Base-by-base conservation (phyloP, 1,140 invertebrate genomes). In the Drosophila asahinai region DNA sequence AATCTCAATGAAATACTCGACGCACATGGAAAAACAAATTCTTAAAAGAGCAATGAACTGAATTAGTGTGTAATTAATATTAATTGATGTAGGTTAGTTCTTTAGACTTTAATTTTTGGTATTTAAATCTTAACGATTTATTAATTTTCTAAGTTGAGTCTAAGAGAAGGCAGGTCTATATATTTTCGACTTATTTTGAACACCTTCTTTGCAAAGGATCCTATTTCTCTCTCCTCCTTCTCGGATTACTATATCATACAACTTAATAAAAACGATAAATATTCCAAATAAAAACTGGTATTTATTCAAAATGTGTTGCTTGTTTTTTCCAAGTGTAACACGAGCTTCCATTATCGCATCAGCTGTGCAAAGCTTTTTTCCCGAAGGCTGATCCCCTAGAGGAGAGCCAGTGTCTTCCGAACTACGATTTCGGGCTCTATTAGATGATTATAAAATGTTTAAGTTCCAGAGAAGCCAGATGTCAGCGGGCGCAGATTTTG, bases 341-440 rank as follows among this genome's bases (percentile, higher is more conserved):
- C 22, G 8, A 74, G 47, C 30, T 52, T 60, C 22, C 33, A 54
- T 70, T 72, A 60, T 52, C 38, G 40, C n/a, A 73, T 71, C 47
- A 73, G 71, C 71, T 68, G 64, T 48, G 45, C 0, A 22, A 40
- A 60, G 45, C 54, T 72, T 70, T 17, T 4, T 9, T 25, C 2
- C 22, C n/a, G 5, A 17, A 59, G n/a, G 14, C 33, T 42, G n/a
- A 36, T 36, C 27, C 6, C 33, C 17, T 17, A 49, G 49, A 45
- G 12, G 12, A 49, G 36, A 19, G 15, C 15, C 19, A 59, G 19
- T 25, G 17, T 17, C 15, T 30, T 15, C 36, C 8, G 14, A 38
- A 25, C 43, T 40, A n/a, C 27, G 7, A 42, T 51, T 61, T 19
- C 14, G 19, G 45, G 33, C 33, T 17, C 38, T 40, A 3, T 27